Evolutionary conservation across 2,113 vertebrate species (phyloP).

Genomic region (Perccottus glenii): DNA sequence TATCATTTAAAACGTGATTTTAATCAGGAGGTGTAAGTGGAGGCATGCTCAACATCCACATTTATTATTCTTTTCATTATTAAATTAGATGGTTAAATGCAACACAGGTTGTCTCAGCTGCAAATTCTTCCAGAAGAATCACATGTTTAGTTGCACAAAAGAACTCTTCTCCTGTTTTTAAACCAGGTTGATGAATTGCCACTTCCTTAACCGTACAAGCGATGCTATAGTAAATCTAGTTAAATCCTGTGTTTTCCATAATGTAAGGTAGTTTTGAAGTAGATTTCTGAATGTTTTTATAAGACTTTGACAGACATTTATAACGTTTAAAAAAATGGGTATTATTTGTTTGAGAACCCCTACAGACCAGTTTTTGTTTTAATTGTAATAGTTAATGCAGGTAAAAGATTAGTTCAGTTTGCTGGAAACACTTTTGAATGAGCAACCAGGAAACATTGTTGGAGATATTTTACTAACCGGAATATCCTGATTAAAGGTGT

Average conservation of each 20-base stretch:
- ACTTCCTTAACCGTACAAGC: neutral
- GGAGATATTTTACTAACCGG: conserved; percentile 14
- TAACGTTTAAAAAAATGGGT: too few relatives aligned
- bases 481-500: conserved; percentile 34
- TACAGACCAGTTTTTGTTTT: neutral
- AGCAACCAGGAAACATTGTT: conserved; percentile 33
- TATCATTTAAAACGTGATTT: conserved; percentile 4
- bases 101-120: conserved; percentile 42
- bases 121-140: conserved; percentile 15
- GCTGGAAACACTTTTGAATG: conserved; percentile 7
- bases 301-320: too few relatives aligned
- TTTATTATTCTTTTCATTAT: conserved; percentile 45
- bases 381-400: neutral
- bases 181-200: conserved; percentile 23
- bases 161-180: conserved; percentile 16
- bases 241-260: too few relatives aligned
- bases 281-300: too few relatives aligned
- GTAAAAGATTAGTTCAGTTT: neutral
- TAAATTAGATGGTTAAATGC: conserved; percentile 57
- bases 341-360: too few relatives aligned
- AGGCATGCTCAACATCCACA: conserved; percentile 1
- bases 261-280: too few relatives aligned
- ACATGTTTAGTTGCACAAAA: conserved; percentile 31
- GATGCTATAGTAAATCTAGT: neutral
- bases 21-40: conserved; percentile 10